phyloP scores from a whole-genome alignment of 2,888 invertebrate genomes.

The Nineta flava region DNA sequence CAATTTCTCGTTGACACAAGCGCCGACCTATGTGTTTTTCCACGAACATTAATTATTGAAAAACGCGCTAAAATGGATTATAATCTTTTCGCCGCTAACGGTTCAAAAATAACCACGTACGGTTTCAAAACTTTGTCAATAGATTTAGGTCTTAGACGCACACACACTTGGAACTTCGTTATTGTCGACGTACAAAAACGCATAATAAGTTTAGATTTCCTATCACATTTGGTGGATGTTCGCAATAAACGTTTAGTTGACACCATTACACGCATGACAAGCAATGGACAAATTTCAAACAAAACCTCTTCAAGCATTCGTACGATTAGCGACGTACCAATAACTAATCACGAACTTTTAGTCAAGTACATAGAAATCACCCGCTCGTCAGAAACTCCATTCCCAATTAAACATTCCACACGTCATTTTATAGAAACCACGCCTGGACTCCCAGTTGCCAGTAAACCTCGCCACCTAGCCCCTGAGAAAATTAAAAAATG shows the following conservation, averaged over 20 bases:
- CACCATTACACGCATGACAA: neutral
- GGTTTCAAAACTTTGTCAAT: constrained; percentile 4
- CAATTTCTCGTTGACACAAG: constrained; percentile 1
- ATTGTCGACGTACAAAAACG: constrained; percentile 13
- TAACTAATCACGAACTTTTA: too few species aligned
- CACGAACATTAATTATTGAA: neutral
- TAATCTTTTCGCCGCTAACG: constrained; percentile 2
- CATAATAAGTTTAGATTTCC: constrained; percentile 14
- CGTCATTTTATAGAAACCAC: too few species aligned
- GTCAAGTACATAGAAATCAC: too few species aligned
- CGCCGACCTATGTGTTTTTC: constrained; percentile 4
- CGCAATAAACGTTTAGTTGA: constrained; percentile 11
- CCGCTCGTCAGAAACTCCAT: too few species aligned
- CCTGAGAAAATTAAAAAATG: too few species aligned
- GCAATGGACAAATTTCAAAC: neutral
- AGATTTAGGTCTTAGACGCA: constrained; percentile 13
- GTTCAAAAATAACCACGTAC: constrained; percentile 1
- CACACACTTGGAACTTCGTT: constrained; percentile 13
- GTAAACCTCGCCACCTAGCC: too few species aligned
- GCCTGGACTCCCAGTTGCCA: too few species aligned
- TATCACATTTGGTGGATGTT: constrained; percentile 9
- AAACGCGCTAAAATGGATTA: neutral
- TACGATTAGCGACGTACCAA: too few species aligned
- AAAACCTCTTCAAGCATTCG: too few species aligned
- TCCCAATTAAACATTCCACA: too few species aligned